phyloP scores from a whole-genome alignment of 1,140 invertebrate species.

The Zeugodacus cucurbitae region DNA sequence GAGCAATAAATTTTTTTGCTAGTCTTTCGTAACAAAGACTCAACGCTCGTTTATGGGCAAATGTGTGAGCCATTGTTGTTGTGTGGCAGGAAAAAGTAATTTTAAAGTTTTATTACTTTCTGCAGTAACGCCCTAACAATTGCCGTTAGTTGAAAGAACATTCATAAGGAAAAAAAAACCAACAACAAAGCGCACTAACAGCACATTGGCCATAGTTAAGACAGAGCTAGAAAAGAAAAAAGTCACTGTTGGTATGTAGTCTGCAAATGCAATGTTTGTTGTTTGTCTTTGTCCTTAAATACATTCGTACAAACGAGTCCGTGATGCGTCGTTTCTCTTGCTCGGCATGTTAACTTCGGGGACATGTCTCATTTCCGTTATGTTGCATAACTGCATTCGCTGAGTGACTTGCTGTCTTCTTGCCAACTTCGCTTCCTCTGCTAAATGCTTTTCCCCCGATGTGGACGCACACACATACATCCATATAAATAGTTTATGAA shows the following conservation, averaged over 20 bases:
- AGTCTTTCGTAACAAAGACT: conserved; percentile 1
- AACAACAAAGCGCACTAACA: neutral
- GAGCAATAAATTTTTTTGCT: conserved; percentile 24
- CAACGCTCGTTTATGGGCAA: neutral
- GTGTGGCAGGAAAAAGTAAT: conserved; percentile 41
- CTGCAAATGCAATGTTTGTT: neutral
- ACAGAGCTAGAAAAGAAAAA: neutral
- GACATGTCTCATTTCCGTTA: conserved; percentile 23
- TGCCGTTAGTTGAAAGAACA: conserved; percentile 9
- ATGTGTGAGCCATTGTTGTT: neutral
- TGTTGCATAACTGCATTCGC: conserved; percentile 8
- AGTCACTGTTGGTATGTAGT: neutral
- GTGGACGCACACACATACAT: too few species aligned
- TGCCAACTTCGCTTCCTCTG: neutral
- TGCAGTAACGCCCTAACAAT: conserved; percentile 43
- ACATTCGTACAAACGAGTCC: neutral
- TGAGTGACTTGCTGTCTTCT: neutral
- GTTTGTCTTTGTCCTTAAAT: neutral
- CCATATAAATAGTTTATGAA: neutral
- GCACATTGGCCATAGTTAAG: neutral
- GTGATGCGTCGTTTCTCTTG: neutral
- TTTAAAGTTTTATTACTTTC: conserved; percentile 46
- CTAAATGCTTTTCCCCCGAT: neutral
- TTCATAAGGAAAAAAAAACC: neutral
- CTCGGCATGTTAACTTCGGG: conserved; percentile 14